Conservation (phyloP, 2,797 vertebrate species). For the Manis pentadactyla region DNA sequence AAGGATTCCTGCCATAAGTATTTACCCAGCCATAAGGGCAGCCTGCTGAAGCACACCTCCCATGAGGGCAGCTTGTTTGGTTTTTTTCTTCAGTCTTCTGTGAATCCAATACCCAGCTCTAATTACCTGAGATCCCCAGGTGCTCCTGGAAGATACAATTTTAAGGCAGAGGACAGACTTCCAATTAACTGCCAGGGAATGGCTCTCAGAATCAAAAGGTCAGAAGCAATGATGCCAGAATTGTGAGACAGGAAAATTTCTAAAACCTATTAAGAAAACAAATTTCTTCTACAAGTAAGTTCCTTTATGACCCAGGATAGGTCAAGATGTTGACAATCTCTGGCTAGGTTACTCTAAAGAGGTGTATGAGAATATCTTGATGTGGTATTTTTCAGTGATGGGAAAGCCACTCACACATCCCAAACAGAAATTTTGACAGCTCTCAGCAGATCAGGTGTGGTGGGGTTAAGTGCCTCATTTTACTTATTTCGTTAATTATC, state of each 20-base stretch:
- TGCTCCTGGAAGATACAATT: slow-evolving; percentile 4
- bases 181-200: not conserved
- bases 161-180: not conserved
- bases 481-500: not conserved
- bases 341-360: not conserved
- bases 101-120: not conserved
- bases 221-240: not conserved
- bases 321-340: not conserved
- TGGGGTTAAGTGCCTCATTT: not conserved
- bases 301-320: not conserved
- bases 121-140: slow-evolving; percentile 13
- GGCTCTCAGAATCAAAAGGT: slow-evolving; percentile 28
- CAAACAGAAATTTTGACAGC: not conserved
- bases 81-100: too few relatives aligned
- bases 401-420: not conserved
- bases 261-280: not conserved
- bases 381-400: not conserved
- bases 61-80: too few relatives aligned
- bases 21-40: too few relatives aligned
- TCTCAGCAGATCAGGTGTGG: not conserved
- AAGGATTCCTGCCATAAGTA: too few relatives aligned
- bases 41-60: too few relatives aligned
- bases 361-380: not conserved
- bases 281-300: slow-evolving; percentile 39
- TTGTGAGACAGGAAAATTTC: not conserved